phyloP scores from a whole-genome alignment of 2,113 vertebrate genomes.

The Callospermophilus lateralis region DNA sequence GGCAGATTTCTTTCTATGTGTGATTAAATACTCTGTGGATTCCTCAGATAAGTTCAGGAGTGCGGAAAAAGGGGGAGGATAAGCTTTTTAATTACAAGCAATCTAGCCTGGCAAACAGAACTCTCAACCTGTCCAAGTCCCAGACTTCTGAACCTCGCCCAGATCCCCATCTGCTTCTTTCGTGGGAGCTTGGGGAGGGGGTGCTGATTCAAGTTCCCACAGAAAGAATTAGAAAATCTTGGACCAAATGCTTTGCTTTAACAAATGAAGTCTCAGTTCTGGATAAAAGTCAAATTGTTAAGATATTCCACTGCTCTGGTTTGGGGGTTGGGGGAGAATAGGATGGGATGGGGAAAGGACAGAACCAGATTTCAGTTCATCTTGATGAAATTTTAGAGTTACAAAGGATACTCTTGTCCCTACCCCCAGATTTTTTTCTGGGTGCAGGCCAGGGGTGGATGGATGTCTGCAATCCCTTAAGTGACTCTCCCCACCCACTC shows the following conservation, averaged over 20 bases:
- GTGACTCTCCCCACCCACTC: not conserved
- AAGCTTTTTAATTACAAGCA: slow-evolving; percentile 71
- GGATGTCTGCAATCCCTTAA: not conserved
- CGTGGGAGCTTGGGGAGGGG: not conserved
- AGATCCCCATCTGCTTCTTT: slow-evolving; percentile 78
- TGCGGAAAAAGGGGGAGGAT: slow-evolving; percentile 49
- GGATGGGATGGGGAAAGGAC: not conserved
- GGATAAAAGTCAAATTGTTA: slow-evolving; percentile 67
- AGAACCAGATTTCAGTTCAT: slow-evolving; percentile 49
- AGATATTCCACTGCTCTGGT: not conserved
- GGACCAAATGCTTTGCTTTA: slow-evolving; percentile 54
- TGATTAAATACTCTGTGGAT: slow-evolving; percentile 63
- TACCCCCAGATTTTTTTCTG: not conserved
- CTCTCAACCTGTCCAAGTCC: slow-evolving; percentile 72
- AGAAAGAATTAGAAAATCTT: slow-evolving; percentile 61
- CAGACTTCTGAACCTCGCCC: slow-evolving; percentile 62
- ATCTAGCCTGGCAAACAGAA: slow-evolving; percentile 74
- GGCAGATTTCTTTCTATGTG: slow-evolving; percentile 59
- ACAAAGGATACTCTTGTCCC: slow-evolving; percentile 60
- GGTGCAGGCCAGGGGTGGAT: not conserved
- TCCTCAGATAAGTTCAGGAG: slow-evolving; percentile 72
- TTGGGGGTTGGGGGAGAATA: not conserved
- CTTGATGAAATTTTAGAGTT: slow-evolving; percentile 18
- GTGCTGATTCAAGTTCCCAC: slow-evolving; percentile 68
- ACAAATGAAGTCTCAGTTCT: slow-evolving; percentile 69